These are phyloP conservation scores for Sternotherus odoratus DNA, from an alignment of 2,797 vertebrate genomes.

Conservation along the genomic window DNA sequence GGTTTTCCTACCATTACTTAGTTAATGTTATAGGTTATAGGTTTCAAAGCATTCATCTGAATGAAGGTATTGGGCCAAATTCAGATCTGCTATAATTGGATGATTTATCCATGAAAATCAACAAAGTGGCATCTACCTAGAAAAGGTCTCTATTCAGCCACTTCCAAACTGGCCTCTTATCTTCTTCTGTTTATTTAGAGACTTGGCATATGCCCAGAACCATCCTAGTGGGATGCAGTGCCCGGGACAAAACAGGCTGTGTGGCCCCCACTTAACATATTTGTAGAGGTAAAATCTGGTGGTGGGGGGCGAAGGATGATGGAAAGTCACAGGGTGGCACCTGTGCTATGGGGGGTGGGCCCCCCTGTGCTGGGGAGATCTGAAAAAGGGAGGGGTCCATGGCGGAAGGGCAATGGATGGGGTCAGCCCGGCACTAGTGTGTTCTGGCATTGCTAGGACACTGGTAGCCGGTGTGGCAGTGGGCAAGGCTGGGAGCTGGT, in stretches of 20 bases:
- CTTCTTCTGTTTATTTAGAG: background rate
- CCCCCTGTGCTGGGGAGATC: too few species aligned
- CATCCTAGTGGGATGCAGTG: fast-evolving
- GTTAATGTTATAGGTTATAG: background rate
- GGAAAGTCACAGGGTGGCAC: too few species aligned
- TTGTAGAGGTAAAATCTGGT: too few species aligned
- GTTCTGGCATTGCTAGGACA: too few species aligned
- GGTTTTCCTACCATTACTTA: background rate
- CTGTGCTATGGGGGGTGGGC: too few species aligned
- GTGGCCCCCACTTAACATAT: too few species aligned
- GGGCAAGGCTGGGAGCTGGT: too few species aligned
- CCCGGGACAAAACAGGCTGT: too few species aligned
- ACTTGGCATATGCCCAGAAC: fast-evolving
- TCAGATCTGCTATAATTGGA: background rate
- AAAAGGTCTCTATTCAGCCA: background rate
- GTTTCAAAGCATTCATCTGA: background rate
- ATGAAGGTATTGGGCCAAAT: background rate
- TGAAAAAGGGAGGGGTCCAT: too few species aligned
- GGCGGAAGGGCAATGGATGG: too few species aligned
- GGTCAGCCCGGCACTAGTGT: too few species aligned
- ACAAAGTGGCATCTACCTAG: background rate
- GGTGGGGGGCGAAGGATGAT: too few species aligned
- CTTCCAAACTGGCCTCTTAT: background rate
- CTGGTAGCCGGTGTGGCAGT: fast-evolving
- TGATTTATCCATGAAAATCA: background rate